A percentile compares a stretch with the other conserved stretches of the same genome.
These are phyloP conservation scores for Chunga burmeisteri DNA, from an alignment of 2,113 vertebrate species.

Conservation along the genomic window DNA sequence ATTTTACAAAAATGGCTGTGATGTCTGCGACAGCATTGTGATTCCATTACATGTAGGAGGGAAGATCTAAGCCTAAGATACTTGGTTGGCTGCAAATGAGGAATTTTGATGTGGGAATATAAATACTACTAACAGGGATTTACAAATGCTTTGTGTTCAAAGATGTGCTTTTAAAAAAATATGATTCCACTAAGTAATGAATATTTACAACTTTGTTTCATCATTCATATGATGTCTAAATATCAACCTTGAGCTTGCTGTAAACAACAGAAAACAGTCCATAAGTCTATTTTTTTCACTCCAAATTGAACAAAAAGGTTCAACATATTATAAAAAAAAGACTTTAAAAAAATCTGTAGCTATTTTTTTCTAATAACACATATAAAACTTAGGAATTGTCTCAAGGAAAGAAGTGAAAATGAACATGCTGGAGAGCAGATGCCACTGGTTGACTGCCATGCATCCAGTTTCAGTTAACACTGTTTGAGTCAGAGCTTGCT, in stretches of 20 bases:
- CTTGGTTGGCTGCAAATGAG: constrained; percentile 64
- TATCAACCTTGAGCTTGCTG: neutral
- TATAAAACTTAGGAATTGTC: neutral
- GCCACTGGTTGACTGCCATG: neutral
- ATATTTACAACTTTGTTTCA: constrained; percentile 27
- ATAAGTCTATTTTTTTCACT: neutral
- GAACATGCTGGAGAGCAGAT: neutral
- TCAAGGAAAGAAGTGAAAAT: neutral
- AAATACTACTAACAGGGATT: constrained; percentile 66
- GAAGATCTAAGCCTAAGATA: constrained; percentile 64
- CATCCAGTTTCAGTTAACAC: neutral
- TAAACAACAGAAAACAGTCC: neutral
- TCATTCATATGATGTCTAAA: neutral
- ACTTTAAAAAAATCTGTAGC: neutral
- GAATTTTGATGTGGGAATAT: constrained; percentile 65
- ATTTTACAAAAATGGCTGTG: constrained; percentile 62
- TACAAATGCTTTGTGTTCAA: constrained; percentile 55
- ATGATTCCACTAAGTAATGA: neutral
- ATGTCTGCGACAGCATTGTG: constrained; percentile 62
- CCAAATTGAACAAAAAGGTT: neutral
- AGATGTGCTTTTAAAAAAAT: constrained; percentile 35
- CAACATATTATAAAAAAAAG: neutral
- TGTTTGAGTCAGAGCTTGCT: neutral
- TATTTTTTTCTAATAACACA: neutral
- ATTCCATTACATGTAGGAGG: constrained; percentile 44